Evolutionary conservation across 2,797 vertebrate genomes (phyloP).

Genomic region (Neopelma chrysocephalum): DNA sequence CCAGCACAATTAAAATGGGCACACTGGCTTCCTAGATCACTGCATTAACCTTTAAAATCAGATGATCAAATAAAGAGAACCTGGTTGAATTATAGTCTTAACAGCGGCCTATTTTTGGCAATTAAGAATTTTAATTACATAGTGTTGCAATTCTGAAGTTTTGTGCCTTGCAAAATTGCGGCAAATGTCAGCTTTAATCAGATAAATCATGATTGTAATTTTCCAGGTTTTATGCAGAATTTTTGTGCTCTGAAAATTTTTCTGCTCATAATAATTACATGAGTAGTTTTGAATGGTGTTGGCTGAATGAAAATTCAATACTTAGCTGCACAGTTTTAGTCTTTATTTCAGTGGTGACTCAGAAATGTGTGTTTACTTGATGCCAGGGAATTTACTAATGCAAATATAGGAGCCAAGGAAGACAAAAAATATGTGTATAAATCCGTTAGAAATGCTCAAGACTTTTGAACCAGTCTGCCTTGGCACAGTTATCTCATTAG

Average conservation of each 20-base stretch:
- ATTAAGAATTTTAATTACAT: slow-evolving; percentile 78
- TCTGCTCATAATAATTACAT: background rate
- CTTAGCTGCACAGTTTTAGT: slow-evolving; percentile 16
- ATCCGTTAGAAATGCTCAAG: background rate
- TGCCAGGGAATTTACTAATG: slow-evolving; percentile 2
- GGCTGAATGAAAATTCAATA: background rate
- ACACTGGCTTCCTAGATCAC: slow-evolving; percentile 50
- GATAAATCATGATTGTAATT: slow-evolving; percentile 66
- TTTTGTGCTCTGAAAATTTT: slow-evolving; percentile 17
- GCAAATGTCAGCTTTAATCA: slow-evolving; percentile 71
- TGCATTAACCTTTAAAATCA: slow-evolving; percentile 63
- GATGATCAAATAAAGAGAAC: slow-evolving; percentile 54
- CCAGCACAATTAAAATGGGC: slow-evolving; percentile 1
- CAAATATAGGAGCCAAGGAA: background rate
- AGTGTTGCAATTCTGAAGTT: slow-evolving; percentile 62
- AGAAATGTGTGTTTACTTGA: slow-evolving; percentile 6
- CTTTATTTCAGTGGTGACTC: slow-evolving; percentile 19
- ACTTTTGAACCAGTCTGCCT: background rate
- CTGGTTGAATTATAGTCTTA: slow-evolving; percentile 70
- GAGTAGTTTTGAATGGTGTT: background rate
- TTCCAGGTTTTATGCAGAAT: slow-evolving; percentile 53
- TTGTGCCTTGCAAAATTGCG: slow-evolving; percentile 60
- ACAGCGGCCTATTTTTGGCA: slow-evolving; percentile 65
- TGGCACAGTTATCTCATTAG: background rate
- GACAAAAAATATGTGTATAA: background rate